phyloP scores from a whole-genome alignment of 1,140 invertebrate genomes.

The Hyphantria cunea region DNA sequence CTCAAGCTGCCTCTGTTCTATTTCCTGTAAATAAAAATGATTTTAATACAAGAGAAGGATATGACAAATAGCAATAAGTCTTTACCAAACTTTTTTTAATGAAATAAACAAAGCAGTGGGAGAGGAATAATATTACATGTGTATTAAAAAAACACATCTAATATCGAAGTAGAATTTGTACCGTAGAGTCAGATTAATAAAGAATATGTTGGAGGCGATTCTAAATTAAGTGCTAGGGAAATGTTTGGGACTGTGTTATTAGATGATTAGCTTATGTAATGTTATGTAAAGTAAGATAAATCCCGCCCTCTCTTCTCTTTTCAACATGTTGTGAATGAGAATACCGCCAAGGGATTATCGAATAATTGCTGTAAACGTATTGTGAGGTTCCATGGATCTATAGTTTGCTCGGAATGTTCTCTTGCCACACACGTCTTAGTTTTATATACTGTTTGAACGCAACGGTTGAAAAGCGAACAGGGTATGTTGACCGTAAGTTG shows the following conservation, averaged over 20 bases:
- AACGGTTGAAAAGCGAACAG: conserved; percentile 80
- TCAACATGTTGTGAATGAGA: conserved; percentile 71
- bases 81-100: no score
- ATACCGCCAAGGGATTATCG: conserved; percentile 15
- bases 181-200: conserved; percentile 17
- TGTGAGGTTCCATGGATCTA: no score
- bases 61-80: no score
- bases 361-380: no score
- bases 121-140: no score
- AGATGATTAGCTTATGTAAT: conserved; percentile 72
- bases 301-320: conserved; percentile 72
- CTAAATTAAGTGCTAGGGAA: conserved; percentile 54
- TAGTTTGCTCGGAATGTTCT: conserved; percentile 40
- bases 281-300: conserved; percentile 54
- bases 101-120: no score
- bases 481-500: conserved; percentile 76
- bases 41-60: no score
- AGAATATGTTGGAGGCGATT: conserved; percentile 28
- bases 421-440: conserved; percentile 61
- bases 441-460: conserved; percentile 43
- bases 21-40: no score
- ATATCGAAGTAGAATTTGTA: no score
- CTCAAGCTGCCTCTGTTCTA: no score
- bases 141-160: no score
- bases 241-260: conserved; percentile 77